Percentiles rank a stretch among this genome's conserved stretches.
phyloP scores from a whole-genome alignment of 2,888 invertebrate genomes.

The Callinectes sapidus region DNA sequence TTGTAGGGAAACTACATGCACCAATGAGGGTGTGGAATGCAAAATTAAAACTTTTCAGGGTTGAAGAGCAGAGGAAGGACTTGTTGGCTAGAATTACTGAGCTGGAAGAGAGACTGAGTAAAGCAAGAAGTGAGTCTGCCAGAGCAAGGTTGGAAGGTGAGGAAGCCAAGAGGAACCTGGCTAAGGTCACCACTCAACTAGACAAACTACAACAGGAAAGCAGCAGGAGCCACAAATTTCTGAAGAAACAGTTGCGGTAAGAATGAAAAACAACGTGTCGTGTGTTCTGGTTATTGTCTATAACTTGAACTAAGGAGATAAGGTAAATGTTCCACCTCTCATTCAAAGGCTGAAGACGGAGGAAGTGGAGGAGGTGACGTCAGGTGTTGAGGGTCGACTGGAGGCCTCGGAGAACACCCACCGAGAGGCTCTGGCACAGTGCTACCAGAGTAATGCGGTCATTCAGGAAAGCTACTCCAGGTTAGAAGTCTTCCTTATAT shows the following conservation, averaged over 20 bases:
- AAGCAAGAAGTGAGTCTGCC: constrained; percentile 34
- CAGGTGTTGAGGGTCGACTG: constrained; percentile 37
- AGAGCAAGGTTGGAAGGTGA: constrained; percentile 32
- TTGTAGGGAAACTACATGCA: not conserved
- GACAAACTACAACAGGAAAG: constrained; percentile 40
- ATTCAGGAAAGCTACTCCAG: constrained; percentile 55
- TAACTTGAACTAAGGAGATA: not conserved
- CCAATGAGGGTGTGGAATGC: not conserved
- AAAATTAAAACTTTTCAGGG: not conserved
- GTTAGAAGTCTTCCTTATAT: constrained; percentile 13
- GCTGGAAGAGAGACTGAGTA: constrained; percentile 39
- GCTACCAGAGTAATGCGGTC: constrained; percentile 45
- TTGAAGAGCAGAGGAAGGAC: constrained; percentile 54
- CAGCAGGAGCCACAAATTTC: constrained; percentile 45
- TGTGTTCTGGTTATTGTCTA: not conserved
- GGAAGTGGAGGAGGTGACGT: constrained; percentile 42
- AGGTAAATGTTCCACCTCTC: not conserved
- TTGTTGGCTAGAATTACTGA: constrained; percentile 49
- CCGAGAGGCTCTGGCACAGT: constrained; percentile 40
- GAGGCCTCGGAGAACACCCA: constrained; percentile 46
- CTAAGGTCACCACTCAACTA: not conserved
- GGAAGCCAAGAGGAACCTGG: constrained; percentile 45
- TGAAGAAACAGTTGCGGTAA: constrained; percentile 52
- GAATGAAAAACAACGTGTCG: not conserved
- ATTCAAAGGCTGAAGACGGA: constrained; percentile 52